phyloP scores from a whole-genome alignment of 2,797 vertebrate species.

The Hapalemur alaotrensis region DNA sequence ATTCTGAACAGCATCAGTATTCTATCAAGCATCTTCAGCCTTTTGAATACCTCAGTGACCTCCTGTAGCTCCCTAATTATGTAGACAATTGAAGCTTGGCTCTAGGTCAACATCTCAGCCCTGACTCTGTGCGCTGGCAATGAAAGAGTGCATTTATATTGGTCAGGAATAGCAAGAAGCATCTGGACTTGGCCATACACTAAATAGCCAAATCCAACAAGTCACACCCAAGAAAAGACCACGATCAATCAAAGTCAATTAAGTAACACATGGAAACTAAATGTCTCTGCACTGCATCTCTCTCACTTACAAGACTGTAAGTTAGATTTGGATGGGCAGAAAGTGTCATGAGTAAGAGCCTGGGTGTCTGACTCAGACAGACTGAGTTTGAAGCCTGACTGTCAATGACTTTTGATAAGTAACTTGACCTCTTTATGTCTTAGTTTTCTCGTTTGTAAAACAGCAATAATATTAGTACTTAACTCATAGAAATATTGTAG shows the following conservation, averaged over 20 bases:
- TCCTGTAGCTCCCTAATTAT: not conserved
- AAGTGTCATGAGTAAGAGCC: not conserved
- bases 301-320: not conserved
- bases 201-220: not conserved
- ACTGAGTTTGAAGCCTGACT: not conserved
- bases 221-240: not conserved
- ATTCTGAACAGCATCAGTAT: not conserved
- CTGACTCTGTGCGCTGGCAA: not conserved
- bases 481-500: not conserved
- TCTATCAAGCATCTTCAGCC: not conserved
- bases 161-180: not conserved
- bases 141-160: not conserved
- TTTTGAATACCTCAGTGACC: not conserved
- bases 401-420: not conserved
- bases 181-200: not conserved
- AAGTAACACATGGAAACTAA: not conserved
- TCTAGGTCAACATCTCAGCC: not conserved
- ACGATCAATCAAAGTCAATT: not conserved
- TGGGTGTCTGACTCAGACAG: not conserved
- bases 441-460: conserved; percentile 5
- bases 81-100: not conserved
- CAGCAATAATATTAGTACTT: not conserved
- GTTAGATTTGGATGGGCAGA: not conserved
- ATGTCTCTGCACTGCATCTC: not conserved
- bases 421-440: not conserved